Percentiles rank a stretch among this genome's conserved stretches.
Conservation (phyloP, 2,888 invertebrate genomes). For the Cancer borealis region DNA sequence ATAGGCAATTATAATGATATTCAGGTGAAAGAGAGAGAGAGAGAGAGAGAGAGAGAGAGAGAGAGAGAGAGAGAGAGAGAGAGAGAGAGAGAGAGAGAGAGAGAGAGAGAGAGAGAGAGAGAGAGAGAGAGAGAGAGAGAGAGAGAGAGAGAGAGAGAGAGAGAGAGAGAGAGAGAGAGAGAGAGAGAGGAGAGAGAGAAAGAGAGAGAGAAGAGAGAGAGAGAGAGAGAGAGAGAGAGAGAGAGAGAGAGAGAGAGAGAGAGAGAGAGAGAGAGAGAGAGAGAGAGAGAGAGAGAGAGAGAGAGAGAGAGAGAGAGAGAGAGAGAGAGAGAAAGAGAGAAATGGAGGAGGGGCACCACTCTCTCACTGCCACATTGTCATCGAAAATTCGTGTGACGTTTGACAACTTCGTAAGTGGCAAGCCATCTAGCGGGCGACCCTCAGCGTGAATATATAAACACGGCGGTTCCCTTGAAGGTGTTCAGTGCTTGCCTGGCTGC, state of each 20-base stretch:
- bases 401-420: slow-evolving; percentile 14
- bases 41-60: slow-evolving; percentile 48
- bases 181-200: slow-evolving; percentile 52
- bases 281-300: slow-evolving; percentile 34
- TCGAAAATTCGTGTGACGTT: background rate
- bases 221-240: slow-evolving; percentile 18
- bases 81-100: background rate
- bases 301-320: slow-evolving; percentile 46
- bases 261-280: background rate
- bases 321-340: slow-evolving; percentile 49
- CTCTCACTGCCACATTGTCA: background rate
- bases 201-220: background rate
- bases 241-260: background rate
- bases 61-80: slow-evolving; percentile 38
- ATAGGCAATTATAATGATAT: slow-evolving; percentile 8
- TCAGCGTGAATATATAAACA: background rate
- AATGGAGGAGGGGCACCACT: no score
- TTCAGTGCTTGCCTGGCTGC: background rate
- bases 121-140: no score
- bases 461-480: background rate
- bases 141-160: slow-evolving; percentile 15
- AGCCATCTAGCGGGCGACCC: slow-evolving; percentile 2
- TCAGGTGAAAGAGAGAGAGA: background rate
- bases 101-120: background rate
- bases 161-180: slow-evolving; percentile 41